Evolutionary conservation across 2,888 invertebrate species (phyloP).

Genomic region (Cephalotes varians): DNA sequence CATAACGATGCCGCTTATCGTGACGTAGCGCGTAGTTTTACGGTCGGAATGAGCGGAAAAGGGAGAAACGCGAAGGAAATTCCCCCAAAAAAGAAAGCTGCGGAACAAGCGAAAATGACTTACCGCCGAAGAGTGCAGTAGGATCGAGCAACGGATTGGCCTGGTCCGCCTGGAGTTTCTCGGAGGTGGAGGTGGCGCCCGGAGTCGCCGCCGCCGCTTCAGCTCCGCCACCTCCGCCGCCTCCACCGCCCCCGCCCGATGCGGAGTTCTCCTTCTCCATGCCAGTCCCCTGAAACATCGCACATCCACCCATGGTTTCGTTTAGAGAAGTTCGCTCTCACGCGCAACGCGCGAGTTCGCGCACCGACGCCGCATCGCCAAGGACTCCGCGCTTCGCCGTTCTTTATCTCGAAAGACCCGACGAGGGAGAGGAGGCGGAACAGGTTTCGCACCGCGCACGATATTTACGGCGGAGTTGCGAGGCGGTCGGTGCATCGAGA

Average conservation of each 20-base stretch:
- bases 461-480: constrained; percentile 40
- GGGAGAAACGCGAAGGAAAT: not conserved
- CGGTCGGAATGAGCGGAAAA: not conserved
- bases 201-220: constrained; percentile 86
- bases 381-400: constrained; percentile 32
- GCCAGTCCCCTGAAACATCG: constrained; percentile 84
- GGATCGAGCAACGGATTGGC: constrained; percentile 92
- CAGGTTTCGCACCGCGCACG: constrained; percentile 46
- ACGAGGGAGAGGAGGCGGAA: constrained; percentile 23
- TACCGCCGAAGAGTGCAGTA: constrained; percentile 91
- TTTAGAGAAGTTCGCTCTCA: constrained; percentile 63
- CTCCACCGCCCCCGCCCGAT: constrained; percentile 85
- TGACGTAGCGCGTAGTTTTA: constrained; percentile 16
- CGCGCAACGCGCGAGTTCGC: constrained; percentile 36
- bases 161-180: constrained; percentile 87
- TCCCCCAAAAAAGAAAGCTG: not conserved
- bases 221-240: constrained; percentile 88
- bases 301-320: constrained; percentile 62
- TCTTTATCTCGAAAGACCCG: constrained; percentile 35
- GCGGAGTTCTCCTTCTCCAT: constrained; percentile 93
- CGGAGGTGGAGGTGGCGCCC: constrained; percentile 88
- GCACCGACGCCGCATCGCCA: constrained; percentile 27
- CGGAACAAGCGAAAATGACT: constrained; percentile 78
- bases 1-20: constrained; percentile 47
- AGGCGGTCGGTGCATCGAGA: constrained; percentile 18